Evolutionary conservation across 2,113 vertebrate genomes (phyloP).

Genomic region (Zosterops borbonicus): DNA sequence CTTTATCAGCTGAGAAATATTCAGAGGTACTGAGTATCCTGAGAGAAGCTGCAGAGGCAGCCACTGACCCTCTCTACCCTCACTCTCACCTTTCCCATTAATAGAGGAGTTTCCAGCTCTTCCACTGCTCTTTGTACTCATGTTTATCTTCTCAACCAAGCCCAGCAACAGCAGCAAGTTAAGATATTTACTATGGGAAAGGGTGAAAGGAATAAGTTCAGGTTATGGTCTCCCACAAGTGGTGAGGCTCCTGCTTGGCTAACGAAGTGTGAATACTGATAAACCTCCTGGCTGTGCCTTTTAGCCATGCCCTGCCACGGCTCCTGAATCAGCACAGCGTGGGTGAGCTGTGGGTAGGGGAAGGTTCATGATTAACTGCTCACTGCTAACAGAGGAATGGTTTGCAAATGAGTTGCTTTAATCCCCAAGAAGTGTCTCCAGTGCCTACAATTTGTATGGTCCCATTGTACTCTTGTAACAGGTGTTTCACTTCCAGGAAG

Average conservation of each 20-base stretch:
- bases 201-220: neutral
- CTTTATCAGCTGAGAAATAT: neutral
- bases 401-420: conserved; percentile 21
- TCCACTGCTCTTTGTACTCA: neutral
- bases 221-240: neutral
- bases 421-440: conserved; percentile 10
- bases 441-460: neutral
- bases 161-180: neutral
- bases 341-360: conserved; percentile 1
- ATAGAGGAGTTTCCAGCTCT: neutral
- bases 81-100: neutral
- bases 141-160: neutral
- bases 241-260: neutral
- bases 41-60: neutral
- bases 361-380: conserved; percentile 19
- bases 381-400: conserved; percentile 19
- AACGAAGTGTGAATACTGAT: neutral
- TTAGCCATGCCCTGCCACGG: neutral
- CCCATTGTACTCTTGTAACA: conserved; percentile 33
- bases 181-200: neutral
- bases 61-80: neutral
- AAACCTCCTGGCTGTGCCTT: neutral
- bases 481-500: neutral
- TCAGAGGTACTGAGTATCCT: neutral
- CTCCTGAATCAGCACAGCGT: conserved; percentile 13